Base-by-base conservation (phyloP, 1,140 invertebrate genomes). In the Musca vetustissima region DNA sequence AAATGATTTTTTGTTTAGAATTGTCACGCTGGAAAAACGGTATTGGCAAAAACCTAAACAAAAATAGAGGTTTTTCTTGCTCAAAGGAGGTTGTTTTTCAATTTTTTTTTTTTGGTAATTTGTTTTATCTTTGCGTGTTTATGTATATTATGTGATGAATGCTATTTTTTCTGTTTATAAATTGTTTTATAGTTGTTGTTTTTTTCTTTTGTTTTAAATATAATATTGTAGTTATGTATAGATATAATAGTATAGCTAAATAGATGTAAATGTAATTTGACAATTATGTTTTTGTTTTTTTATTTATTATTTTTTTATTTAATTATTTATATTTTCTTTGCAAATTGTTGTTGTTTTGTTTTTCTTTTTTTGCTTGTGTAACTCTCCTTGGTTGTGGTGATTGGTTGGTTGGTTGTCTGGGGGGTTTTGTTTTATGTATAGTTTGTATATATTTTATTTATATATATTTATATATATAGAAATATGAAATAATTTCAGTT, bases 161-260 rank as follows among this genome's bases (percentile, higher is more conserved):
- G 55, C 32, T 15, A 28, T 32, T 61, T 43, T 43, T 36, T 59
- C 11, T 49, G 14, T 52, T 21, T 21, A 36, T 28, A 28, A 61
- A 11, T 61, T n/a, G 53, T 57, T 24, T 57, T 57, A 15, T 24
- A 57, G 53, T 28, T 11, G 52, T 57, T 57, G 22, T 15, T 15
- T 43, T 61, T 61, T 61, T 78, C 75, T 78, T 76, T 75, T 71
- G 72, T 76, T 73, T 78, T 25, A 24, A 65, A 65, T 65, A 49
- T 65, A 65, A 21, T 65, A 7, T 65, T 49, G 64, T 65, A n/a
- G n/a, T 65, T 25, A 14, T 49, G 22, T 64, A 47, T 64, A 47
- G 13, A 47, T 64, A 15, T 68, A 52, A 24, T 69, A n/a, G n/a
- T n/a, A n/a, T n/a, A n/a, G n/a, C n/a, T n/a, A 74, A 72, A 72